These are phyloP conservation scores for Hemaris fuciformis DNA, from an alignment of 2,888 invertebrate species.

Conservation along the genomic window DNA sequence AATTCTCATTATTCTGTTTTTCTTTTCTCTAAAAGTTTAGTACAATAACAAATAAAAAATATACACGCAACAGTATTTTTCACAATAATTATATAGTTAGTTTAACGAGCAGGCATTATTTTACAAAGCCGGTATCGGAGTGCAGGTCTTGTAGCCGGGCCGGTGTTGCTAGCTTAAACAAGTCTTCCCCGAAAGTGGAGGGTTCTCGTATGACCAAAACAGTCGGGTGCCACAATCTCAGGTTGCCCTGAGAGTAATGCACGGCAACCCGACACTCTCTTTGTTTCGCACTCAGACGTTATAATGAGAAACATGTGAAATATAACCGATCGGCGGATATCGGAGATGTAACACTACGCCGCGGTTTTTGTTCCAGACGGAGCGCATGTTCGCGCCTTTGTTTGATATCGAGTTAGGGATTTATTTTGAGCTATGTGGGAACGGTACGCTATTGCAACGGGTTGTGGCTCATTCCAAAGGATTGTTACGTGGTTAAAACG, in stretches of 20 bases:
- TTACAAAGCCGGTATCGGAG: conserved; percentile 46
- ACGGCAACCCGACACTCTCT: conserved; percentile 65
- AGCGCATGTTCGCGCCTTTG: conserved; percentile 45
- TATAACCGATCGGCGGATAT: conserved; percentile 71
- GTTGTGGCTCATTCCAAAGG: conserved; percentile 14
- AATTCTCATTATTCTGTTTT: background rate
- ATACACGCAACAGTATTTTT: background rate
- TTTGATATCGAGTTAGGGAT: conserved; percentile 36
- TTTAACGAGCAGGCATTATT: conserved; percentile 31
- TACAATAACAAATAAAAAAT: background rate
- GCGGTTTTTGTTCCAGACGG: conserved; percentile 47
- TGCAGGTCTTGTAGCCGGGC: conserved; percentile 27
- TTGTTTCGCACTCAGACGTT: conserved; percentile 75
- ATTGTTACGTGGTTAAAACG: background rate
- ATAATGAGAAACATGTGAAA: conserved; percentile 79
- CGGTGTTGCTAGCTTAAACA: conserved; percentile 54
- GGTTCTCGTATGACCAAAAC: conserved; percentile 67
- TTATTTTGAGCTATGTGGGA: conserved; percentile 8
- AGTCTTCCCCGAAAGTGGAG: conserved; percentile 60
- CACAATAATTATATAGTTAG: background rate
- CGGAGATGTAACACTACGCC: conserved; percentile 66
- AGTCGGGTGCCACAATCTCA: conserved; percentile 46
- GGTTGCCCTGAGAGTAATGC: conserved; percentile 63
- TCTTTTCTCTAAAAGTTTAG: background rate
- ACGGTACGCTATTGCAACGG: conserved; percentile 11